Evolutionary conservation across 1,140 invertebrate species (phyloP), one percentile per base, ranked within the genome.

Genomic region (Drosophila lacertosa): DNA sequence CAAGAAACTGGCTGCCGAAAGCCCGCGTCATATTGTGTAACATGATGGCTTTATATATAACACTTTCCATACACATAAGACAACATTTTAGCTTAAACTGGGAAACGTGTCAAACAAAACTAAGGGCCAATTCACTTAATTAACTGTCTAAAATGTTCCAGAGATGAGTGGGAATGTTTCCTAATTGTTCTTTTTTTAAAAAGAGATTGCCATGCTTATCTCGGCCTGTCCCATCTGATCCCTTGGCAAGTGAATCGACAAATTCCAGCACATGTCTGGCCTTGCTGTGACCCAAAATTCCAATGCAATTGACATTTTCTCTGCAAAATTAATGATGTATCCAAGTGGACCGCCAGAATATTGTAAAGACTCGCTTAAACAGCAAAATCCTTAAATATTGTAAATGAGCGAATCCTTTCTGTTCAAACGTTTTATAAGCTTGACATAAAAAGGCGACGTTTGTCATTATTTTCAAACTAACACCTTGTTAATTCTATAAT

Each of bases 251-350:
- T 67, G 68, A 86, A 59, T 69, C 54, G 81, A 80, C 72, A 76
- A 67, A 58, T 66, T 70, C 35, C 51, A 40, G 44, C 45, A 59
- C 68, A 81, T 82, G 74, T 73, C 64, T 83, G 55, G 65, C 68
- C 77, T 75, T 47, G 55, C 70, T 75, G 15, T 50, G 72, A 80
- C 72, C 78, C 39, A n/a, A 82, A 82, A 73, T 81, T 47, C 71
- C 55, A 73, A 86, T 86, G 81, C 81, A 86, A 73, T 86, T 80
- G 80, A 84, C 80, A 84, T 84, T 39, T 66, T 42, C 33, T 63
- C 42, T 68, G 75, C 76, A 72, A 84, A 79, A 84, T 89, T 86
- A 74, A 88, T 89, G 82, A 86, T 89, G 42, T 59, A 59, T 60
- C 54, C 57, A 37, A 29, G 57, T 51, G 60, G 45, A 6, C 63